Evolutionary conservation across 2,888 invertebrate genomes (phyloP).

Genomic region (Seira ritae): DNA sequence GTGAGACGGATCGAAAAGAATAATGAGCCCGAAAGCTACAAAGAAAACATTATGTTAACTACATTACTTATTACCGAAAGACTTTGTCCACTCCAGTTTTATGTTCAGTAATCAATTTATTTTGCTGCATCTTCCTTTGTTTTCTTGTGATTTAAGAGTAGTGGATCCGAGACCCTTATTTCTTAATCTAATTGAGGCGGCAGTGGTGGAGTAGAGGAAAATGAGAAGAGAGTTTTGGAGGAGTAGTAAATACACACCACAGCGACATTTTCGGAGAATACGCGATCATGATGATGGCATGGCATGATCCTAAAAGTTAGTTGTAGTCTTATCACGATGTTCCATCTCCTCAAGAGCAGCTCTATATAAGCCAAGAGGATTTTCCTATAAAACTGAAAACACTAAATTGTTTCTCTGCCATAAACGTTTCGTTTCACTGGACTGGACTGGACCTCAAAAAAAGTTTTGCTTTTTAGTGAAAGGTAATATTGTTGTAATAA

Average conservation of each 20-base stretch:
- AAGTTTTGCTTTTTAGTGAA: neutral
- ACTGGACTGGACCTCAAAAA: too few relatives aligned
- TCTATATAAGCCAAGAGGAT: neutral
- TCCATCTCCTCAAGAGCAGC: neutral
- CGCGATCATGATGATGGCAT: neutral
- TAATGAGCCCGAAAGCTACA: too few relatives aligned
- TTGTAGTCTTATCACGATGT: constrained; percentile 12
- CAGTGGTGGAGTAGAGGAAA: constrained; percentile 11
- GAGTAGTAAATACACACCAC: constrained; percentile 3
- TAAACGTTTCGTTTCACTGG: constrained; percentile 13
- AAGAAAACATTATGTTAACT: too few relatives aligned
- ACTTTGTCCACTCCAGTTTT: neutral
- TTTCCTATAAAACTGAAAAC: constrained; percentile 17
- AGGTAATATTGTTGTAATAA: constrained; percentile 8
- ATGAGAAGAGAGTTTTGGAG: constrained; percentile 12
- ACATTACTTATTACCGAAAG: neutral
- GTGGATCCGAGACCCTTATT: too few relatives aligned
- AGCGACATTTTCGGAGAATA: constrained; percentile 15
- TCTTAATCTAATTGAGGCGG: constrained; percentile 43
- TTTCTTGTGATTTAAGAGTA: too few relatives aligned
- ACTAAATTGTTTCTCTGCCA: constrained; percentile 24
- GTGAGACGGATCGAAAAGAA: too few relatives aligned
- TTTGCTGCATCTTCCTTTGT: too few relatives aligned
- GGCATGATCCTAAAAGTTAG: too few relatives aligned
- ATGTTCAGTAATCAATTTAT: constrained; percentile 1